Conservation (phyloP, 2,888 invertebrate genomes). For the Synanthedon vespiformis region DNA sequence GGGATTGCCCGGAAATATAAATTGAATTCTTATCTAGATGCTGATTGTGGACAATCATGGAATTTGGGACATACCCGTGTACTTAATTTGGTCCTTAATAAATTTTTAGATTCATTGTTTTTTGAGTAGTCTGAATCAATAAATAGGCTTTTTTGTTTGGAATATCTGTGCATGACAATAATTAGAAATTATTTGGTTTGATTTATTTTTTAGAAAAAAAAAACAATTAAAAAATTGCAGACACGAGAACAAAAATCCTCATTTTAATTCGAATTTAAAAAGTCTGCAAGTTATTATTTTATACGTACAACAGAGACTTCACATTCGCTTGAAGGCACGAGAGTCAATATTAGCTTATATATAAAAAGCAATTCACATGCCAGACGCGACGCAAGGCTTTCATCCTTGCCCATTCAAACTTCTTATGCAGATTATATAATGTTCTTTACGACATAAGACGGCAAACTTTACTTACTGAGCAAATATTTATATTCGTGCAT, state of each 20-base stretch:
- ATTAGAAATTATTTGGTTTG: too few relatives aligned
- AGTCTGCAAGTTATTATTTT: too few relatives aligned
- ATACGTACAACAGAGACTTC: background rate
- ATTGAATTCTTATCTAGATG: constrained; percentile 53
- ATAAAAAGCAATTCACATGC: constrained; percentile 65
- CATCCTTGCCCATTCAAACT: constrained; percentile 62
- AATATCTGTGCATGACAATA: too few relatives aligned
- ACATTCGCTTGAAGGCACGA: constrained; percentile 7
- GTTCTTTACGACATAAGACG: constrained; percentile 64
- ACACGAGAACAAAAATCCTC: too few relatives aligned
- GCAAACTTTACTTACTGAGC: constrained; percentile 60
- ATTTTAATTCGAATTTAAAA: too few relatives aligned
- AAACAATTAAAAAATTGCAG: too few relatives aligned
- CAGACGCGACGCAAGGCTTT: constrained; percentile 56
- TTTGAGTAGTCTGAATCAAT: too few relatives aligned
- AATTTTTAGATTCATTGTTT: too few relatives aligned
- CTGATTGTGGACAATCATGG: constrained; percentile 11
- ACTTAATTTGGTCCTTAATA: too few relatives aligned
- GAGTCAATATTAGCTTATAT: constrained; percentile 48
- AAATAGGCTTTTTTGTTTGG: too few relatives aligned
- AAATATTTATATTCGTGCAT: constrained; percentile 36
- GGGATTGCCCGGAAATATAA: constrained; percentile 40
- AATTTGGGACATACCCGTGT: background rate
- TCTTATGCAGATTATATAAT: constrained; percentile 67
- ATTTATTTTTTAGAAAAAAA: too few relatives aligned